phyloP scores from a whole-genome alignment of 2,113 vertebrate species.

The Hyla sarda region DNA sequence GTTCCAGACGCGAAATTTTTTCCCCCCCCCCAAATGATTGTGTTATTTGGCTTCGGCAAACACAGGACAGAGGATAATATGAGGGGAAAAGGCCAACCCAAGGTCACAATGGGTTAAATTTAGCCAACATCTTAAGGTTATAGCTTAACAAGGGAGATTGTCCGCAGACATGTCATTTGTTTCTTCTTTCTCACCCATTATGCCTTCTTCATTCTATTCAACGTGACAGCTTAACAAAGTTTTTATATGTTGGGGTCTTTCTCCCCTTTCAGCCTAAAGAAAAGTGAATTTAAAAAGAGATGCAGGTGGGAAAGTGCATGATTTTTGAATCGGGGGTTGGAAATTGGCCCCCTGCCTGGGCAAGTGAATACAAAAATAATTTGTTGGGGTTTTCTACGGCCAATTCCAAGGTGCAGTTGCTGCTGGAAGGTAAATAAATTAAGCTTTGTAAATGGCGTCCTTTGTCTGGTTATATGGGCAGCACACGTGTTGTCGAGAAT shows the following conservation, averaged over 20 bases:
- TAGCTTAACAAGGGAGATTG: slow-evolving; percentile 80
- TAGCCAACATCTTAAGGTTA: slow-evolving; percentile 79
- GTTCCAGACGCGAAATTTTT: slow-evolving; percentile 72
- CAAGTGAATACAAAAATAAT: slow-evolving; percentile 74
- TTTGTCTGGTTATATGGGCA: slow-evolving; percentile 16
- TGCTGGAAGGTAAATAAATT: slow-evolving; percentile 53
- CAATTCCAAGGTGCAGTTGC: background rate
- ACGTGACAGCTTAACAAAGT: slow-evolving; percentile 81
- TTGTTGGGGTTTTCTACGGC: slow-evolving; percentile 63
- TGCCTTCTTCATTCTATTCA: slow-evolving; percentile 74
- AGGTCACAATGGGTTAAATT: slow-evolving; percentile 80
- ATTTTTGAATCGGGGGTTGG: slow-evolving; percentile 76
- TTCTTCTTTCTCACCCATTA: slow-evolving; percentile 79
- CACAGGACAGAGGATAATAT: slow-evolving; percentile 80
- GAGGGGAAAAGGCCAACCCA: slow-evolving; percentile 74
- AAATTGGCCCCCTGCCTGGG: slow-evolving; percentile 77
- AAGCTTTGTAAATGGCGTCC: slow-evolving; percentile 30
- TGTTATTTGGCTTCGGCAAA: slow-evolving; percentile 70
- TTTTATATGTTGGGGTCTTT: slow-evolving; percentile 75
- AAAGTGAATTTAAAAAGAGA: slow-evolving; percentile 72
- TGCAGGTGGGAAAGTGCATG: slow-evolving; percentile 80
- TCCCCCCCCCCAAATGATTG: slow-evolving; percentile 74
- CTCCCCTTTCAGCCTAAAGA: slow-evolving; percentile 76
- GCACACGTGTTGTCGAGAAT: background rate
- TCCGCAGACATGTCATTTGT: slow-evolving; percentile 79